Percentiles rank a stretch among this genome's conserved stretches.
These are phyloP conservation scores for Calcarius ornatus DNA, from an alignment of 2,113 vertebrate species.

Conservation along the genomic window DNA sequence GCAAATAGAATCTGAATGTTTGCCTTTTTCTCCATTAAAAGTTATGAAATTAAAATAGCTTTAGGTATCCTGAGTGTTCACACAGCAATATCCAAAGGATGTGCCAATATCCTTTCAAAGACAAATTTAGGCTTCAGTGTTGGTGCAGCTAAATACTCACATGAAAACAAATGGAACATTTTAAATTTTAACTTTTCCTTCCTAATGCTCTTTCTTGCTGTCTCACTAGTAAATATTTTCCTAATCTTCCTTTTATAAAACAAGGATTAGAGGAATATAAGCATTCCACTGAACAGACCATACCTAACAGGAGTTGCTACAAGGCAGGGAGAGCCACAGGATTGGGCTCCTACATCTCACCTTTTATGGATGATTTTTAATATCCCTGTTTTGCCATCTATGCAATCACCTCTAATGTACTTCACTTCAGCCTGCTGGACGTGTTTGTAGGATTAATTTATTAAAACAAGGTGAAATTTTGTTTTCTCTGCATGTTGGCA, in stretches of 20 bases:
- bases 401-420: not conserved
- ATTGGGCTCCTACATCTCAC: conserved; percentile 86
- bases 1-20: not conserved
- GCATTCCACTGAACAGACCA: not conserved
- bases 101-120: not conserved
- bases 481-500: not conserved
- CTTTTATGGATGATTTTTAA: conserved; percentile 79
- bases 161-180: not conserved
- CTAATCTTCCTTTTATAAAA: not conserved
- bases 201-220: not conserved
- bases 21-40: not conserved
- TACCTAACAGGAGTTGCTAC: conserved; percentile 78
- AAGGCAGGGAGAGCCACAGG: conserved; percentile 79
- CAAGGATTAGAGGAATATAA: not conserved
- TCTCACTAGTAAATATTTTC: not conserved
- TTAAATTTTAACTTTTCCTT: not conserved
- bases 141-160: not conserved
- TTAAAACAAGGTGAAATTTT: not conserved
- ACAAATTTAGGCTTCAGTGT: not conserved
- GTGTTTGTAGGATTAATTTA: not conserved
- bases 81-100: not conserved
- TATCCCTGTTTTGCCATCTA: not conserved
- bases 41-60: not conserved
- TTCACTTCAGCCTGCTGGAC: not conserved
- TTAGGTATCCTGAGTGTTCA: not conserved